Conservation (phyloP, 2,888 invertebrate genomes). For the Sinhomidia bicolor region DNA sequence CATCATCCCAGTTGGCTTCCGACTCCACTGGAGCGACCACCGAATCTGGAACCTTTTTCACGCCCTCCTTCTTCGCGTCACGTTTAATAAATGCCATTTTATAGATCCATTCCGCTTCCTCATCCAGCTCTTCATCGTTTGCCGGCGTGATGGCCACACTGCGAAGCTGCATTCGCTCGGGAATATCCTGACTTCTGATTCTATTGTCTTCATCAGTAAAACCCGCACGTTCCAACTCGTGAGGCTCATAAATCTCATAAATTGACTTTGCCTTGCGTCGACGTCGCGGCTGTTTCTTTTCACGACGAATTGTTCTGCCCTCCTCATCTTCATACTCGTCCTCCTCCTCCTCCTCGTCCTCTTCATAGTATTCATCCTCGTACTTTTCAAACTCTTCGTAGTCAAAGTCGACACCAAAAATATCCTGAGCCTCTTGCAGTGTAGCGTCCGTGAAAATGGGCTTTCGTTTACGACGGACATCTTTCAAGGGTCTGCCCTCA, state of each 20-base stretch:
- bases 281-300: constrained; percentile 89
- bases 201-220: constrained; percentile 97
- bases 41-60: constrained; percentile 56
- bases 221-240: constrained; percentile 97
- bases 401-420: constrained; percentile 99
- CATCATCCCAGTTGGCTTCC: constrained; percentile 70
- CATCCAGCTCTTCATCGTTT: constrained; percentile 92
- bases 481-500: constrained; percentile 93
- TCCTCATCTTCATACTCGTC: constrained; percentile 90
- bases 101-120: constrained; percentile 99
- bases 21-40: constrained; percentile 33
- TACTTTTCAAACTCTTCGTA: constrained; percentile 95
- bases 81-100: constrained; percentile 93
- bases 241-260: constrained; percentile 98
- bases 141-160: constrained; percentile 92
- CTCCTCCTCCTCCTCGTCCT: constrained; percentile 88
- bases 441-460: constrained; percentile 95
- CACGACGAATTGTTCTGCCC: constrained; percentile 84
- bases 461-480: constrained; percentile 89
- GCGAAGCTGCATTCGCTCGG: constrained; percentile 95
- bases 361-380: constrained; percentile 92
- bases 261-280: constrained; percentile 92
- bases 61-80: constrained; percentile 36
- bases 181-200: constrained; percentile 93
- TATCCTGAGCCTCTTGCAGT: constrained; percentile 98